Percentiles rank a stretch among this genome's conserved stretches.
These are phyloP conservation scores for Disparrhopalites patrizii DNA, from an alignment of 2,888 invertebrate genomes.

Conservation along the genomic window DNA sequence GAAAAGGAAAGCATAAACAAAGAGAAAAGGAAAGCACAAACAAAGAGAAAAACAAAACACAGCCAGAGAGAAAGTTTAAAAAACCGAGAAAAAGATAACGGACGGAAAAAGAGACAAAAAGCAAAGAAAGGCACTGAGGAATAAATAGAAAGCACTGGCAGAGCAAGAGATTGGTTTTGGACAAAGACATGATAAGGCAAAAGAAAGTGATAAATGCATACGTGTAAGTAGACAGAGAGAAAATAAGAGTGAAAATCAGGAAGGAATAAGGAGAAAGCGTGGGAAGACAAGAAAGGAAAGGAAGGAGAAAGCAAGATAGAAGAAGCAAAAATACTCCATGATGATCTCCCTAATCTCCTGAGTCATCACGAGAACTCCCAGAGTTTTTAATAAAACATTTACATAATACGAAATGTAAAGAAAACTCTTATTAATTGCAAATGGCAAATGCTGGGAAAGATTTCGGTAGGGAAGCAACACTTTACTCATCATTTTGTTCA, in stretches of 20 bases:
- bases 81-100: neutral
- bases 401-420: no score
- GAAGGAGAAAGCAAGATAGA: neutral
- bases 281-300: no score
- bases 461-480: no score
- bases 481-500: no score
- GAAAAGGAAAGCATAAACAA: no score
- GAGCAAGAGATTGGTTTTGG: no score
- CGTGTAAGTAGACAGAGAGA: neutral
- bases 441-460: no score
- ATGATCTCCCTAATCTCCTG: neutral
- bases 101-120: no score
- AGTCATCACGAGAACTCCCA: neutral
- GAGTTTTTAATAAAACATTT: no score
- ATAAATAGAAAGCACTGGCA: constrained; percentile 8
- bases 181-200: constrained; percentile 6
- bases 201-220: neutral
- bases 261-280: neutral
- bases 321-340: neutral
- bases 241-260: neutral
- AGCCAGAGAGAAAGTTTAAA: constrained; percentile 1
- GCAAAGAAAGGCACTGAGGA: neutral
- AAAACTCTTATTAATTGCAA: no score
- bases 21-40: no score
- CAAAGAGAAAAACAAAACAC: no score